Evolutionary conservation across 1,140 invertebrate species (phyloP).

Genomic region (Helicoverpa zea): DNA sequence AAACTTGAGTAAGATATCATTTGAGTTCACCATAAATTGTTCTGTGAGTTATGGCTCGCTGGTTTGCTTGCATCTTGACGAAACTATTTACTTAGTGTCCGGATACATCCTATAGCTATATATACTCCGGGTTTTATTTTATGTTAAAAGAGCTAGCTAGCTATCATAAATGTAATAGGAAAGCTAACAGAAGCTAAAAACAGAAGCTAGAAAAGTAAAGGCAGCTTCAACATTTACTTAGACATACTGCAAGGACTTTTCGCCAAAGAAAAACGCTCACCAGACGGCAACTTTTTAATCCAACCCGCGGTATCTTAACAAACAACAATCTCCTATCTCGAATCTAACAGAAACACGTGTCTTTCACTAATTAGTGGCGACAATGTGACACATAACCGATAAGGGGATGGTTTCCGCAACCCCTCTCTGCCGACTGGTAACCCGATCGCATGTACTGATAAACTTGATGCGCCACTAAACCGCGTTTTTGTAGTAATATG

Average conservation of each 20-base stretch:
- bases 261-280: too few relatives aligned
- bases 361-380: conserved; percentile 34
- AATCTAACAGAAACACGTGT: conserved; percentile 39
- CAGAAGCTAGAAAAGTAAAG: too few relatives aligned
- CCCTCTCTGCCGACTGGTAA: conserved; percentile 26
- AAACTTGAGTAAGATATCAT: conserved; percentile 33
- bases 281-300: not conserved
- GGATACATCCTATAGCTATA: too few relatives aligned
- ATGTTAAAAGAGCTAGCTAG: too few relatives aligned
- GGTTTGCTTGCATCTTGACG: too few relatives aligned
- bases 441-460: conserved; percentile 53
- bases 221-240: too few relatives aligned
- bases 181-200: too few relatives aligned
- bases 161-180: too few relatives aligned
- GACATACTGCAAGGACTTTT: too few relatives aligned
- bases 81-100: too few relatives aligned
- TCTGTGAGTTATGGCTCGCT: not conserved
- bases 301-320: not conserved
- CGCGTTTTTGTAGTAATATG: conserved; percentile 8
- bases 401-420: conserved; percentile 7
- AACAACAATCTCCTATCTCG: not conserved
- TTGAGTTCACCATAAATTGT: not conserved
- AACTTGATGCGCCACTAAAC: conserved; percentile 56
- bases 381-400: conserved; percentile 29
- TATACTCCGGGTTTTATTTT: too few relatives aligned